These are phyloP conservation scores for Molanna angustata DNA, from an alignment of 2,888 invertebrate species.

Conservation along the genomic window DNA sequence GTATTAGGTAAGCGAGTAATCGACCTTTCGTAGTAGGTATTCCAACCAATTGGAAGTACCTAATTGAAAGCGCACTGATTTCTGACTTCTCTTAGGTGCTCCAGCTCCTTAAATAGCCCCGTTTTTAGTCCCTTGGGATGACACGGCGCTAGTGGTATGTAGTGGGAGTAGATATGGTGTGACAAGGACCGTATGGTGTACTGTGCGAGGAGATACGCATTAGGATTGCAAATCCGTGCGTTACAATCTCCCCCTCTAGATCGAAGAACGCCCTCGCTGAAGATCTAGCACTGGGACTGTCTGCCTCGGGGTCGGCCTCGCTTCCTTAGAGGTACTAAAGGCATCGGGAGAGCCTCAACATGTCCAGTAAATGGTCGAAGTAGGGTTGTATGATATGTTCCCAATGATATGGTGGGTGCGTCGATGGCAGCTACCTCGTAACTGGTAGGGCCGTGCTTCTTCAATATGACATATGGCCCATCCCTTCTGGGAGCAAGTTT, in stretches of 20 bases:
- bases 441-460: conserved; percentile 1
- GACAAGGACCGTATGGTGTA: background rate
- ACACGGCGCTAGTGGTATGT: too few species aligned
- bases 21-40: too few species aligned
- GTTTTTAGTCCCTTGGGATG: too few species aligned
- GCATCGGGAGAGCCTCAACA: background rate
- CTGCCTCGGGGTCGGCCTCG: background rate
- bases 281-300: conserved; percentile 1
- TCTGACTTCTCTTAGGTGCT: too few species aligned
- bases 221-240: background rate
- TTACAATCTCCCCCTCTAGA: conserved; percentile 2
- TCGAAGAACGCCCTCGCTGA: background rate
- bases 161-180: background rate
- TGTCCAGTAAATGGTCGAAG: background rate
- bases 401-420: background rate
- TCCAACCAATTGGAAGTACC: too few species aligned
- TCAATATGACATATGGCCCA: background rate
- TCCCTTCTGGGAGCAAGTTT: conserved; percentile 1
- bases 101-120: too few species aligned
- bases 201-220: background rate
- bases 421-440: background rate
- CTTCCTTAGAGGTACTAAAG: background rate
- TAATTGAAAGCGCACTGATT: too few species aligned
- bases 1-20: too few species aligned
- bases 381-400: background rate